Conservation (phyloP, 2,888 invertebrate genomes). For the Lycophotia porphyrea region DNA sequence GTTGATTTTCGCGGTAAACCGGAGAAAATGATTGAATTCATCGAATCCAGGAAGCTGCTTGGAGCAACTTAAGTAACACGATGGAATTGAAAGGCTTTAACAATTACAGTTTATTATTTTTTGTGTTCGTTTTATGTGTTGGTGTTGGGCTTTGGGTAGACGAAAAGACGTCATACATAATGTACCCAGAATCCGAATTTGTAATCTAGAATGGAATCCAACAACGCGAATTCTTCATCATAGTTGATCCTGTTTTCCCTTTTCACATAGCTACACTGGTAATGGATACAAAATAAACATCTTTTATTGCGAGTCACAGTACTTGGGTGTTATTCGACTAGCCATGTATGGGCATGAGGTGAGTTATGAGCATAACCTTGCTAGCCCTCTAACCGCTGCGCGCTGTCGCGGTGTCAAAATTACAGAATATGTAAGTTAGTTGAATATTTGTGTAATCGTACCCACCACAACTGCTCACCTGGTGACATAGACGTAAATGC, state of each 20-base stretch:
- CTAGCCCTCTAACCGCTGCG: constrained; percentile 1
- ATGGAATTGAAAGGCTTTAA: background rate
- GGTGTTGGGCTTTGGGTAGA: background rate
- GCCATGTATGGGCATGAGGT: background rate
- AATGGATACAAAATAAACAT: background rate
- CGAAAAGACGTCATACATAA: background rate
- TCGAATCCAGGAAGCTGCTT: constrained; percentile 21
- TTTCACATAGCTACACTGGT: background rate
- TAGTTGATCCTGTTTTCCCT: background rate
- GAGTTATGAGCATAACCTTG: background rate
- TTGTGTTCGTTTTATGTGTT: too few relatives aligned
- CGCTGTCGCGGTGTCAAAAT: background rate
- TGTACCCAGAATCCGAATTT: background rate
- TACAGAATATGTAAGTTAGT: background rate
- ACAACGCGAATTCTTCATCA: background rate
- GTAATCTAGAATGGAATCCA: background rate
- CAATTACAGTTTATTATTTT: background rate
- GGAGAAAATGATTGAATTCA: constrained; percentile 18
- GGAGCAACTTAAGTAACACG: background rate
- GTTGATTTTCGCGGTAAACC: constrained; percentile 41
- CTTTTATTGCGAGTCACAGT: background rate
- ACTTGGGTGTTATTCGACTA: background rate
- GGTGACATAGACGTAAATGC: background rate
- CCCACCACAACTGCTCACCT: background rate
- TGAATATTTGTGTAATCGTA: background rate